Conservation (phyloP, 2,113 vertebrate genomes). For the Anthoscopus minutus region DNA sequence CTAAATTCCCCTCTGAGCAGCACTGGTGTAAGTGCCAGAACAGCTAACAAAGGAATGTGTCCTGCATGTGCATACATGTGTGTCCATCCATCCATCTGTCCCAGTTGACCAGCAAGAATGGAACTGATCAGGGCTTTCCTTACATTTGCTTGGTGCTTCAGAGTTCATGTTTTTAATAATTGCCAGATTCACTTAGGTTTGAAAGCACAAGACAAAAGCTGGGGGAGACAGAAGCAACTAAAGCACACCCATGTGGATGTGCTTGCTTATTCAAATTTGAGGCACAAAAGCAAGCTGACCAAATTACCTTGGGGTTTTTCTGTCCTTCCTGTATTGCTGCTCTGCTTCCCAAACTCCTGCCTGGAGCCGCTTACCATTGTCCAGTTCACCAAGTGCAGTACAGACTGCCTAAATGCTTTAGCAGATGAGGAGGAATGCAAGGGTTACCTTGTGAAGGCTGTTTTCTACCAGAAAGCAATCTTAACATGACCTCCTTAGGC, state of each 20-base stretch:
- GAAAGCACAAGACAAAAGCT: not conserved
- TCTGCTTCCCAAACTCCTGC: not conserved
- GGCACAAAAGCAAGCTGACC: not conserved
- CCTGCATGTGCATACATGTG: not conserved
- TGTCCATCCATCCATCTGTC: not conserved
- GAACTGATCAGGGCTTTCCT: not conserved
- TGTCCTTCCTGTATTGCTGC: not conserved
- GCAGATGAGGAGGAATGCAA: not conserved
- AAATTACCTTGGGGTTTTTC: not conserved
- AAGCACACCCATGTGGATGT: not conserved
- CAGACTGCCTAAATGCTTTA: not conserved
- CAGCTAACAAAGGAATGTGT: not conserved
- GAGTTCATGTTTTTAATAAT: not conserved
- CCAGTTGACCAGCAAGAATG: not conserved
- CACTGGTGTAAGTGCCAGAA: not conserved
- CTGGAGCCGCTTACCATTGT: not conserved
- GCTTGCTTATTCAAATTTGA: not conserved
- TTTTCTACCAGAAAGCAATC: not conserved
- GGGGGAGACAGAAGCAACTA: not conserved
- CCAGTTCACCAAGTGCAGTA: accelerated
- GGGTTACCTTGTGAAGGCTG: not conserved
- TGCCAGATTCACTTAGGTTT: not conserved
- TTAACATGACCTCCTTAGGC: not conserved
- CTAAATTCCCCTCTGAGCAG: not conserved
- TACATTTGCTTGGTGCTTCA: not conserved